Conservation (phyloP, 2,888 invertebrate genomes). For the Scaptodrosophila latifasciaeformis region DNA sequence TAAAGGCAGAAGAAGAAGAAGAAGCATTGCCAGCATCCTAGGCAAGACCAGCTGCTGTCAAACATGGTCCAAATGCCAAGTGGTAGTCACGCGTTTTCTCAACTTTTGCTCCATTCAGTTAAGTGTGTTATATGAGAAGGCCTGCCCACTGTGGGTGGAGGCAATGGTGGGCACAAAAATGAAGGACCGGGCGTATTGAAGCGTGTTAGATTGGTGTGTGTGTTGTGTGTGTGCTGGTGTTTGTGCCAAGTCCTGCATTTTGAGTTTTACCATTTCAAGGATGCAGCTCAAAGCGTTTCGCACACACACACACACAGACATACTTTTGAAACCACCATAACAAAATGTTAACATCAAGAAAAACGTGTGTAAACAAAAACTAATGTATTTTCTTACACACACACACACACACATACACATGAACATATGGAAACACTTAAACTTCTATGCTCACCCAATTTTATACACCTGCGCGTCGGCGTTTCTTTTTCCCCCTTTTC, state of each 20-base stretch:
- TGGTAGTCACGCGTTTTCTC: not conserved
- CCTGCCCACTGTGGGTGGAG: no score
- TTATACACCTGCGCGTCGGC: conserved; percentile 32
- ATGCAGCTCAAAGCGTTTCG: conserved; percentile 36
- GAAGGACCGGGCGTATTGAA: no score
- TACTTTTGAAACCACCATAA: conserved; percentile 30
- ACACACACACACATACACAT: conserved; percentile 21
- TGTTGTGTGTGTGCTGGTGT: not conserved
- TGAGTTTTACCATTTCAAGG: conserved; percentile 48
- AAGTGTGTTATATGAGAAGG: no score
- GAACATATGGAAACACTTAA: no score
- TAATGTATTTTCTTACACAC: conserved; percentile 57
- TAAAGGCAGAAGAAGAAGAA: no score
- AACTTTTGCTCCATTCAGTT: no score
- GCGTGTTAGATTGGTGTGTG: not conserved
- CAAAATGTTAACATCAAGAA: conserved; percentile 59
- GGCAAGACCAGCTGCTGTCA: conserved; percentile 29
- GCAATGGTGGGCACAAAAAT: no score
- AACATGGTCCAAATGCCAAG: conserved; percentile 56
- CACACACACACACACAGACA: conserved; percentile 1
- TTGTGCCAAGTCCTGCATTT: conserved; percentile 15
- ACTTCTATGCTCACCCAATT: conserved; percentile 4
- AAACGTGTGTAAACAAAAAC: conserved; percentile 62
- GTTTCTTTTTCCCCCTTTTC: no score
- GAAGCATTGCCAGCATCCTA: not conserved